phyloP scores from a whole-genome alignment of 2,888 invertebrate genomes.

The Lamellibrachia satsuma region DNA sequence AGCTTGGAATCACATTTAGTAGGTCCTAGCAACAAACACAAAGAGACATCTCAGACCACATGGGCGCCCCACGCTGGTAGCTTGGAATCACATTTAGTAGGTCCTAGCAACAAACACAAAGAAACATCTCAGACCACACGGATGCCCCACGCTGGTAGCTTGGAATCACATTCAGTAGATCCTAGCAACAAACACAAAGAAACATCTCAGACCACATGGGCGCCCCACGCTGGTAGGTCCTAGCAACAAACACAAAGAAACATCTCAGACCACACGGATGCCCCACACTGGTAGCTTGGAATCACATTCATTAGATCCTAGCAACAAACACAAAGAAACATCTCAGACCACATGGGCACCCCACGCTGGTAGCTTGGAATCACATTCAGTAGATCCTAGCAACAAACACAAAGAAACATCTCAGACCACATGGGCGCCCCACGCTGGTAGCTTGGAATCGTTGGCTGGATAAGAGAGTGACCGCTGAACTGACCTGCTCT shows the following conservation, averaged over 20 bases:
- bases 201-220: conserved; percentile 84
- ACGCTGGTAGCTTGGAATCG: conserved; percentile 72
- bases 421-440: conserved; percentile 81
- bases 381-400: conserved; percentile 81
- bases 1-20: conserved; percentile 79
- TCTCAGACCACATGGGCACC: conserved; percentile 81
- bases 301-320: conserved; percentile 83
- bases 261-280: conserved; percentile 84
- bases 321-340: conserved; percentile 62
- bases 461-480: too few relatives aligned
- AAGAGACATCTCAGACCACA: too few relatives aligned
- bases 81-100: too few relatives aligned
- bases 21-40: conserved; percentile 72
- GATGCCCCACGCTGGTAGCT: too few relatives aligned
- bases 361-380: conserved; percentile 73
- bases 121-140: too few relatives aligned
- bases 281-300: conserved; percentile 71
- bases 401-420: conserved; percentile 64
- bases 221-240: conserved; percentile 64
- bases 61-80: too few relatives aligned
- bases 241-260: too few relatives aligned
- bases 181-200: too few relatives aligned
- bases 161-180: too few relatives aligned
- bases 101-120: too few relatives aligned
- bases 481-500: background rate